Evolutionary conservation across 2,888 invertebrate species (phyloP), one percentile per base, ranked within the genome.

Genomic region (Allacma fusca): DNA sequence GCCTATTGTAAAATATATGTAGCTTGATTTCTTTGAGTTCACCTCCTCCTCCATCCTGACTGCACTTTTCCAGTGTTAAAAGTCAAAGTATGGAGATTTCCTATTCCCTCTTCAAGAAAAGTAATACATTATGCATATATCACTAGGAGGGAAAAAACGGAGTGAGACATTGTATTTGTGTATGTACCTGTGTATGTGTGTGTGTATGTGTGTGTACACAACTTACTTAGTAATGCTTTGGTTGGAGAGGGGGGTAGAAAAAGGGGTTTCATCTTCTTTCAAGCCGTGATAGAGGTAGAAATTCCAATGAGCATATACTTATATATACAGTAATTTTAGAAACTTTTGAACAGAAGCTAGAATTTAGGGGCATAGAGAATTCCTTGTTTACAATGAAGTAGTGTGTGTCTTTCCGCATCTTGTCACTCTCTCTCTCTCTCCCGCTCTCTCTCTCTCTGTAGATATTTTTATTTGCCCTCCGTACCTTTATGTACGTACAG

Each of bases 111-210:
- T 34, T 43, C 23, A 5, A 9, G 19, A 70, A 50, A 28, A n/a
- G 50, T 70, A 62, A 77, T 77, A 68, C 77, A 77, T 77, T 77
- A 77, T 77, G 72, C 77, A 77, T 77, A 50, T 70, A 70, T 29
- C 28, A 40, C 44, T 12, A 21, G 50, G 16, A 70, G 44, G 26
- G 43, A 23, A 69, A 24, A 69, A 21, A 23, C 69, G 24, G 50
- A 70, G 23, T 50, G 24, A 50, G 70, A 50, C 26, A n/a, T 50
- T n/a, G 50, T 40, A 40, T 40, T 9, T 13, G 13, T 9, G 7
- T 40, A 40, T n/a, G n/a, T n/a, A 43, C 44, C 9, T 43, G 19
- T 19, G 19, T 13, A 43, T 9, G 19, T 57, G 57, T 21, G 21
- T 57, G n/a, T 57, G 57, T 57, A 16, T 57, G 21, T 57, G 13